Conservation (phyloP, 2,797 vertebrate species). For the Scolopax bukidnonensis region DNA sequence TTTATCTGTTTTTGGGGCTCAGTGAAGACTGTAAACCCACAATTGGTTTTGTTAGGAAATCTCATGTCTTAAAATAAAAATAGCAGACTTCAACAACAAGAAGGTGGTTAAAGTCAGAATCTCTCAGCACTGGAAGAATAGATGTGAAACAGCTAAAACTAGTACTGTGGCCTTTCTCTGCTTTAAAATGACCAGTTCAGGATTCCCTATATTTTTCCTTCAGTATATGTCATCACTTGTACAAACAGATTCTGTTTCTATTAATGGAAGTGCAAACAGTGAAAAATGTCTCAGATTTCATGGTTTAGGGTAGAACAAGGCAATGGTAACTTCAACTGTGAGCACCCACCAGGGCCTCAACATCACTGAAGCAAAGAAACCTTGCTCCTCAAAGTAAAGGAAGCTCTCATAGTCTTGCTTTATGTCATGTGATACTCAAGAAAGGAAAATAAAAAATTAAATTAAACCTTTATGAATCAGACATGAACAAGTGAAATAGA, state of each 20-base stretch:
- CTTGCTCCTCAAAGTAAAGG: background rate
- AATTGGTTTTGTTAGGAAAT: background rate
- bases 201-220: background rate
- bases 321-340: background rate
- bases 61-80: constrained; percentile 17
- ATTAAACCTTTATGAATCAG: background rate
- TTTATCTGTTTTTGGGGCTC: background rate
- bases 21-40: background rate
- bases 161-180: background rate
- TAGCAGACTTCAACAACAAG: background rate
- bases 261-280: background rate
- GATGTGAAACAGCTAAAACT: background rate
- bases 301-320: background rate
- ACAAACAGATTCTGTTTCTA: background rate
- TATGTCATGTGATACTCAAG: background rate
- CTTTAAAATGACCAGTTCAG: background rate
- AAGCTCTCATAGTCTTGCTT: background rate
- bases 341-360: fast-evolving
- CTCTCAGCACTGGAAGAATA: background rate
- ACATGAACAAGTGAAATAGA: background rate
- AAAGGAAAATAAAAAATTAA: background rate
- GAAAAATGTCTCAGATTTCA: background rate
- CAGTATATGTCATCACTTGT: background rate
- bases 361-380: background rate
- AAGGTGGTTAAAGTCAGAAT: background rate